These are phyloP conservation scores for Lypha dubia DNA, from an alignment of 2,888 invertebrate species.

Conservation along the genomic window DNA sequence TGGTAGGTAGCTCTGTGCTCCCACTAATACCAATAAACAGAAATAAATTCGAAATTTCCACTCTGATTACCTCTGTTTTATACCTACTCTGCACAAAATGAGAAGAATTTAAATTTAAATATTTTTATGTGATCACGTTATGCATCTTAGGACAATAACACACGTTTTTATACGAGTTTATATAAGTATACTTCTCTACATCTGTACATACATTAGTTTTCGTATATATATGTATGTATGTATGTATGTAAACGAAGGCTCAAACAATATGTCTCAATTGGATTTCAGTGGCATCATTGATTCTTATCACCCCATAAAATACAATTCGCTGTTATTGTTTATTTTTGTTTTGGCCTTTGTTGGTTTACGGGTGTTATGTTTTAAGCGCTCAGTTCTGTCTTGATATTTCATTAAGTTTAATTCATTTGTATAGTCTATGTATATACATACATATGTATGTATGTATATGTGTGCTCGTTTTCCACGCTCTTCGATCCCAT, in stretches of 20 bases:
- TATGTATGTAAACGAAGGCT: no score
- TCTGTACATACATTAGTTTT: no score
- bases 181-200: neutral
- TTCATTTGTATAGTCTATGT: conserved; percentile 71
- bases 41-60: no score
- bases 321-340: conserved; percentile 81
- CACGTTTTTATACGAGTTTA: neutral
- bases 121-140: conserved; percentile 73
- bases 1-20: no score
- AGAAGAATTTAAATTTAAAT: conserved; percentile 78
- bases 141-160: conserved; percentile 73
- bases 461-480: conserved; percentile 74
- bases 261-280: conserved; percentile 82
- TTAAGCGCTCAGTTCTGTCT: conserved; percentile 70
- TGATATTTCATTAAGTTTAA: conserved; percentile 75
- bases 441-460: no score
- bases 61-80: no score
- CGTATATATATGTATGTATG: no score
- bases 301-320: conserved; percentile 83
- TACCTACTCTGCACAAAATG: conserved; percentile 71
- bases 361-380: conserved; percentile 74
- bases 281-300: conserved; percentile 84
- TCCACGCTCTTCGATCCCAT: conserved; percentile 37
- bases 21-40: no score
- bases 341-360: conserved; percentile 73